phyloP scores from a whole-genome alignment of 2,113 vertebrate genomes.

The Otus sunia region DNA sequence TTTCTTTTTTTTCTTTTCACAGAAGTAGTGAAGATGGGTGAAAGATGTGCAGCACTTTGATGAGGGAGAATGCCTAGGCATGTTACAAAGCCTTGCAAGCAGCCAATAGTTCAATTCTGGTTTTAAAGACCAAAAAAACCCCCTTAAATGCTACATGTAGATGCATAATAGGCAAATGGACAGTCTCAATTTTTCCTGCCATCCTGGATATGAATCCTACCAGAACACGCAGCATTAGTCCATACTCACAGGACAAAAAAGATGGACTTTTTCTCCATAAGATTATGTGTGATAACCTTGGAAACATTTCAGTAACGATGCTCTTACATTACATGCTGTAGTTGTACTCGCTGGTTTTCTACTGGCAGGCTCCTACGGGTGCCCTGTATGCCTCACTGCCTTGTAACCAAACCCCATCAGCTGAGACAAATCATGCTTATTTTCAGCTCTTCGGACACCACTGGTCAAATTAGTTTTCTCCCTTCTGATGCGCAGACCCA shows the following conservation, averaged over 20 bases:
- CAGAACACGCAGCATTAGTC: background rate
- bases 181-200: background rate
- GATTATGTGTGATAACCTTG: background rate
- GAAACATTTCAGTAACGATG: background rate
- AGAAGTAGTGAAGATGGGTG: background rate
- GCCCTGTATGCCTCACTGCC: background rate
- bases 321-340: background rate
- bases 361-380: background rate
- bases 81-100: background rate
- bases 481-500: background rate
- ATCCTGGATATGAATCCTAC: background rate
- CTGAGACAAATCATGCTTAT: background rate
- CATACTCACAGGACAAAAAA: background rate
- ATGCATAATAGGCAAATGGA: background rate
- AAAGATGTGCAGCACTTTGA: conserved; percentile 9
- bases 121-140: background rate
- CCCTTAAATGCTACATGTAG: background rate
- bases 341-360: background rate
- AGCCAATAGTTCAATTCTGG: background rate
- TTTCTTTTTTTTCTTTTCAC: background rate
- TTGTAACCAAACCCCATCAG: background rate
- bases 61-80: background rate
- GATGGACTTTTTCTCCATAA: background rate
- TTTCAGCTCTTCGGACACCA: background rate
- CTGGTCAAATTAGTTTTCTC: background rate